A percentile compares a stretch with the other conserved stretches of the same genome.
Conservation (phyloP, 2,888 invertebrate species). For the Scelioninae gen. 1 region DNA sequence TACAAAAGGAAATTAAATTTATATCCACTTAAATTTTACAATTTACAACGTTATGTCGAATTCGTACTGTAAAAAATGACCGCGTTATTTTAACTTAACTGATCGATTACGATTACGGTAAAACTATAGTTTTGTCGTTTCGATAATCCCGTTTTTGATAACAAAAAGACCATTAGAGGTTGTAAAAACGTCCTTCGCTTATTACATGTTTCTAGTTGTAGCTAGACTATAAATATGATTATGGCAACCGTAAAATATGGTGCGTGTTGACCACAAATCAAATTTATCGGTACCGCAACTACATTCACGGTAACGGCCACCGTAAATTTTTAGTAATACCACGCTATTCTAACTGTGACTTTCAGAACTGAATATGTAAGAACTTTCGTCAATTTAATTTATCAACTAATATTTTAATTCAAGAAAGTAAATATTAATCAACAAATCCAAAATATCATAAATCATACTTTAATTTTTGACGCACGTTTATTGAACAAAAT, state of each 20-base stretch:
- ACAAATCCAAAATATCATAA: too few relatives aligned
- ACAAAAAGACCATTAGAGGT: not conserved
- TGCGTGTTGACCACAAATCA: constrained; percentile 35
- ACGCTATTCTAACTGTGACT: constrained; percentile 17
- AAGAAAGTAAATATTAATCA: too few relatives aligned
- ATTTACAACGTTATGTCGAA: not conserved
- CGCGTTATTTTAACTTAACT: not conserved
- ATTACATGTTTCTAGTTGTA: constrained; percentile 23
- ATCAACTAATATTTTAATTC: too few relatives aligned
- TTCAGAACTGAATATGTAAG: constrained; percentile 16
- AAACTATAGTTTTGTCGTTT: not conserved
- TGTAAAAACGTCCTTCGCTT: constrained; percentile 3
- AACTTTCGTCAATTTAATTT: not conserved
- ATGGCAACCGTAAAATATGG: constrained; percentile 49
- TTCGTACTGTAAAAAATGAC: constrained; percentile 2
- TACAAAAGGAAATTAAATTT: not conserved
- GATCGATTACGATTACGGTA: constrained; percentile 2
- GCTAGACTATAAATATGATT: constrained; percentile 43
- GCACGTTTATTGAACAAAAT: too few relatives aligned
- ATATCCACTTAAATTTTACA: not conserved
- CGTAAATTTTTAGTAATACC: constrained; percentile 40
- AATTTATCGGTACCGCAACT: constrained; percentile 28
- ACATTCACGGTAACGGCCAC: constrained; percentile 33
- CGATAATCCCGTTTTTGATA: constrained; percentile 7
- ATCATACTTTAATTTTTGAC: too few relatives aligned